Base-by-base conservation (phyloP, 1,140 invertebrate species). In the Octopus sinensis region DNA sequence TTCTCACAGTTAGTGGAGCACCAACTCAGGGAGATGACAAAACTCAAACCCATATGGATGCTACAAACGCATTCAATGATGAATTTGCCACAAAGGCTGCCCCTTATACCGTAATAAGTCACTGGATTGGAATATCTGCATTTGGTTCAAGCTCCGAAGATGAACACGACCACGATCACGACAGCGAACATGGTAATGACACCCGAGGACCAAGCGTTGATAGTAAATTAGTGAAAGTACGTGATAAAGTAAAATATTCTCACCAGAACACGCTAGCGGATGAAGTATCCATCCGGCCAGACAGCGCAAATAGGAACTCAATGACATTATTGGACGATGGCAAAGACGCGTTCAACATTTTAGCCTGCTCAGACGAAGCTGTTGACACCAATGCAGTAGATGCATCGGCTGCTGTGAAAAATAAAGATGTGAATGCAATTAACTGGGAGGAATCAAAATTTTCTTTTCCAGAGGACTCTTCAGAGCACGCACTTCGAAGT, bases 81-180 rank as follows among this genome's bases (percentile, higher is more conserved):
- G 90, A 90, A 54, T 88, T 87, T 84, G 90, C 89, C 17, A 89
- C 89, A 17, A 83, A 88, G 51, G 88, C 89, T 43, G 89, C 89
- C 52, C 90, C 90, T 53, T 90, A 87, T 80, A 91, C 89, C n/a
- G 84, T 89, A 12, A 88, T 87, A 79, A 90, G 89, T 87, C 90
- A 91, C 80, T 89, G 87, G 86, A 83, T 84, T 62, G 86, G 84
- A 51, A 83, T 87, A 76, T 87, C 86, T 9, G 87, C 88, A 7
- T 88, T 89, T 82, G 88, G 85, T 52, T 87, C 87, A 23, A 88
- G 86, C 83, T 86, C 86, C 23, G 82, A 84, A 5, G 87, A 89
- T 23, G 87, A 88, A 23, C 87, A 85, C 84, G 87, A 88, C 68
- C 85, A 84, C 79, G 86, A 86, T 76, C 86, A 88, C 68, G 86